Evolutionary conservation across 2,888 invertebrate species (phyloP).

Genomic region (Brachypterus glaber): DNA sequence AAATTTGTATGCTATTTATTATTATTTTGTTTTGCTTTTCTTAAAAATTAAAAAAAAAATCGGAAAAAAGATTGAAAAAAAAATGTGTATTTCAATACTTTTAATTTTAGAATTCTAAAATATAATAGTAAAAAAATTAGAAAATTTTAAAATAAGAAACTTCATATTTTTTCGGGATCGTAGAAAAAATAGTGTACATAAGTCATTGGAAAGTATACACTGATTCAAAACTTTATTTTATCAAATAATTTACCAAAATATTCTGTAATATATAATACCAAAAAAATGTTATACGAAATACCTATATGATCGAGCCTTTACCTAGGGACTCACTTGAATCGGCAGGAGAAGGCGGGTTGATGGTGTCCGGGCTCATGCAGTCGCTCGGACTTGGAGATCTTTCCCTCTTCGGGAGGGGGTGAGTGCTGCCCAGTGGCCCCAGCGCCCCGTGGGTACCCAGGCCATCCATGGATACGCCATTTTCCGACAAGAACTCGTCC

Average conservation of each 20-base stretch:
- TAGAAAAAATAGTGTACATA: no score
- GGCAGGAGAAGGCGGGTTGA: slow-evolving; percentile 82
- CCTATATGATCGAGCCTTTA: slow-evolving; percentile 2
- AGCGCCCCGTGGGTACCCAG: slow-evolving; percentile 51
- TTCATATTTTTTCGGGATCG: no score
- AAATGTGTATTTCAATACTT: no score
- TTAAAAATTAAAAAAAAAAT: no score
- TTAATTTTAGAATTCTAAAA: no score
- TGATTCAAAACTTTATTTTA: background rate
- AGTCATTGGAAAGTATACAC: no score
- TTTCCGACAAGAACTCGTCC: slow-evolving; percentile 94
- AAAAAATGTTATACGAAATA: background rate
- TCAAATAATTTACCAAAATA: background rate
- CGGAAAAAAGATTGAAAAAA: no score
- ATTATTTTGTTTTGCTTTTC: no score
- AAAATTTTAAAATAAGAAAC: no score
- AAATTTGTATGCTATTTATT: no score
- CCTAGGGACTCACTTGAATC: slow-evolving; percentile 65
- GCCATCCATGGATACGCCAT: slow-evolving; percentile 80
- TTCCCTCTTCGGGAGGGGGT: slow-evolving; percentile 74
- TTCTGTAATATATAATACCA: background rate
- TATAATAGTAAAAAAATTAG: no score
- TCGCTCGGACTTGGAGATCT: slow-evolving; percentile 80
- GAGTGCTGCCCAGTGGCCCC: slow-evolving; percentile 49
- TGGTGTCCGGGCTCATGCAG: slow-evolving; percentile 81